A percentile compares a stretch with the other conserved stretches of the same genome.
These are phyloP conservation scores for Pleuronectes platessa DNA, from an alignment of 2,113 vertebrate species.

Conservation along the genomic window DNA sequence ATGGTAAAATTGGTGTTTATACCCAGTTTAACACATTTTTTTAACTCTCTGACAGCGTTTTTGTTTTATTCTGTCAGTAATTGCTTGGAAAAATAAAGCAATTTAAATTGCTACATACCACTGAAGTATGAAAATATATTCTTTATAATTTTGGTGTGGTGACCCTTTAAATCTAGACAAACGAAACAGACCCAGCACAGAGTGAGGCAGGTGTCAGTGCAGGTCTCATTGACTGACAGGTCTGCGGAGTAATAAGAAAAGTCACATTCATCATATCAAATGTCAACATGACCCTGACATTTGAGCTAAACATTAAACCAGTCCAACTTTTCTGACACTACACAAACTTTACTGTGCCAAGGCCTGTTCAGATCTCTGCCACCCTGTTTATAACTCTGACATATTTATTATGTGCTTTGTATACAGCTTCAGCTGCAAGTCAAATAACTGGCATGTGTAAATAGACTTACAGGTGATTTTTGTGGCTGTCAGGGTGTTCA, in stretches of 20 bases:
- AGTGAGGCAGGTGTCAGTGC: not conserved
- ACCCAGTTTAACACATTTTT: too few relatives aligned
- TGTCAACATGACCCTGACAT: slow-evolving; percentile 23
- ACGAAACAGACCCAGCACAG: slow-evolving; percentile 2
- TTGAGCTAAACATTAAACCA: slow-evolving; percentile 34
- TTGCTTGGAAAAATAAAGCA: not conserved
- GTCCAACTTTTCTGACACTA: slow-evolving; percentile 25
- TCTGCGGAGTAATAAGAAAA: slow-evolving; percentile 10
- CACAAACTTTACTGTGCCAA: slow-evolving; percentile 48
- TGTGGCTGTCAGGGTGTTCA: slow-evolving; percentile 55
- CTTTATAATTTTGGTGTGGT: not conserved
- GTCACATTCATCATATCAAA: slow-evolving; percentile 37
- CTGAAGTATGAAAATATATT: not conserved
- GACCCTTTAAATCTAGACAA: not conserved
- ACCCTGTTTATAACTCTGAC: slow-evolving; percentile 66
- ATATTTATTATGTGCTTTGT: slow-evolving; percentile 70
- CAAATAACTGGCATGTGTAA: slow-evolving; percentile 63
- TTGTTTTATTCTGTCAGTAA: too few relatives aligned
- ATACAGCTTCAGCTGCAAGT: slow-evolving; percentile 49
- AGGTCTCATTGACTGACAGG: slow-evolving; percentile 5
- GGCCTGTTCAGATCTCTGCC: slow-evolving; percentile 38
- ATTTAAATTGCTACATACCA: not conserved
- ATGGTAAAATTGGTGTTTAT: too few relatives aligned
- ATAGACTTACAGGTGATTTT: slow-evolving; percentile 70
- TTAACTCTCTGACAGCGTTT: too few relatives aligned